Conservation (phyloP, 1,140 invertebrate genomes). For the Listronotus oregonensis region DNA sequence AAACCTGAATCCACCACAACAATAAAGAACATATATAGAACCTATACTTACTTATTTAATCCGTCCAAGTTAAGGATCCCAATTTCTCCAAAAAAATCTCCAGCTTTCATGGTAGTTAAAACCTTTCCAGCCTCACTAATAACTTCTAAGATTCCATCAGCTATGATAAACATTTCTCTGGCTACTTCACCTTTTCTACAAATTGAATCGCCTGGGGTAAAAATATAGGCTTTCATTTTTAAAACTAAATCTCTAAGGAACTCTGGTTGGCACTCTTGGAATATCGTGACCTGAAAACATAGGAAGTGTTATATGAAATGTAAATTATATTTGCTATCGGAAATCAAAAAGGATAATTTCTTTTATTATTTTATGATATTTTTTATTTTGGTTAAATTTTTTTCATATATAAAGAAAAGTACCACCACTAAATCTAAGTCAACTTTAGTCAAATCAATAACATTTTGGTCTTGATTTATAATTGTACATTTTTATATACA, state of each 20-base stretch:
- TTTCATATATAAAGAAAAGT: too few species aligned
- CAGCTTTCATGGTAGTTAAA: slow-evolving; percentile 94
- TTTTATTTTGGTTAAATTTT: too few species aligned
- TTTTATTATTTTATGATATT: too few species aligned
- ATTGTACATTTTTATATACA: too few species aligned
- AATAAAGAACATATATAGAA: too few species aligned
- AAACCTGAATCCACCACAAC: too few species aligned
- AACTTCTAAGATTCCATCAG: slow-evolving; percentile 94
- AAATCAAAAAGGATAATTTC: too few species aligned
- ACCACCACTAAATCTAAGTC: too few species aligned
- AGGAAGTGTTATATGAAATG: too few species aligned
- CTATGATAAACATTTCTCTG: slow-evolving; percentile 98
- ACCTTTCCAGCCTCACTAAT: slow-evolving; percentile 92
- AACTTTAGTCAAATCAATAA: too few species aligned
- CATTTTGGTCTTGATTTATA: too few species aligned
- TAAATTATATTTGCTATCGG: too few species aligned
- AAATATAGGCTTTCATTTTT: slow-evolving; percentile 98
- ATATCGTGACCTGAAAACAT: slow-evolving; percentile 71
- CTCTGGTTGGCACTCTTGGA: slow-evolving; percentile 96
- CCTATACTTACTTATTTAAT: slow-evolving; percentile 83
- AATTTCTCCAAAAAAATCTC: slow-evolving; percentile 98
- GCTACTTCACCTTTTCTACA: slow-evolving; percentile 86
- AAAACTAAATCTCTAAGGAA: slow-evolving; percentile 95
- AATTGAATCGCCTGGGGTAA: slow-evolving; percentile 95
- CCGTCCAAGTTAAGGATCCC: slow-evolving; percentile 95